These are phyloP conservation scores for Myotis findleyi DNA, from an alignment of 2,797 vertebrate species.

Conservation along the genomic window DNA sequence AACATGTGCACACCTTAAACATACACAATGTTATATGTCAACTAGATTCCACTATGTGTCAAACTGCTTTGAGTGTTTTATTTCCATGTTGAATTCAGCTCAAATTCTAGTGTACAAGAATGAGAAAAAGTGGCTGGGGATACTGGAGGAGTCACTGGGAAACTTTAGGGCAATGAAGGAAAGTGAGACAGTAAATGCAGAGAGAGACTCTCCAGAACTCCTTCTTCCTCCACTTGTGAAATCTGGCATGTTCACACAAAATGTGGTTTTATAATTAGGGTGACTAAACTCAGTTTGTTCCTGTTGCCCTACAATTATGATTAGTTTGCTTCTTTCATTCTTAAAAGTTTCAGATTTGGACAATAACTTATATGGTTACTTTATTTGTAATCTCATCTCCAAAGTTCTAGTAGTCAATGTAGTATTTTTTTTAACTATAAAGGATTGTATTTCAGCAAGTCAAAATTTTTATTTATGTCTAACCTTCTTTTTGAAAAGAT, in stretches of 20 bases:
- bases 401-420: not conserved
- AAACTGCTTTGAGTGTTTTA: constrained; percentile 43
- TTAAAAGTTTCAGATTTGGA: not conserved
- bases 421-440: not conserved
- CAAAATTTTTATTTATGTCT: not conserved
- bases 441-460: constrained; percentile 22
- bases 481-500: not conserved
- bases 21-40: not conserved
- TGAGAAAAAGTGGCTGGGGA: not conserved
- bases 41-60: not conserved
- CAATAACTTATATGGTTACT: not conserved
- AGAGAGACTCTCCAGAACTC: not conserved
- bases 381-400: constrained; percentile 28
- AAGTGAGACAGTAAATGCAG: not conserved
- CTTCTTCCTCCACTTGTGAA: not conserved
- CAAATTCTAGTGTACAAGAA: constrained; percentile 8
- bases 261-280: not conserved
- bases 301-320: not conserved
- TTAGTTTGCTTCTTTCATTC: not conserved
- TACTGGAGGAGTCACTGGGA: not conserved
- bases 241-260: not conserved
- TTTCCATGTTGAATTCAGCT: constrained; percentile 45
- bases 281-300: not conserved
- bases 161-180: not conserved
- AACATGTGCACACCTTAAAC: not conserved